Percentiles rank a stretch among this genome's conserved stretches.
Conservation (phyloP, 1,140 invertebrate species). For the Platyura marginata region DNA sequence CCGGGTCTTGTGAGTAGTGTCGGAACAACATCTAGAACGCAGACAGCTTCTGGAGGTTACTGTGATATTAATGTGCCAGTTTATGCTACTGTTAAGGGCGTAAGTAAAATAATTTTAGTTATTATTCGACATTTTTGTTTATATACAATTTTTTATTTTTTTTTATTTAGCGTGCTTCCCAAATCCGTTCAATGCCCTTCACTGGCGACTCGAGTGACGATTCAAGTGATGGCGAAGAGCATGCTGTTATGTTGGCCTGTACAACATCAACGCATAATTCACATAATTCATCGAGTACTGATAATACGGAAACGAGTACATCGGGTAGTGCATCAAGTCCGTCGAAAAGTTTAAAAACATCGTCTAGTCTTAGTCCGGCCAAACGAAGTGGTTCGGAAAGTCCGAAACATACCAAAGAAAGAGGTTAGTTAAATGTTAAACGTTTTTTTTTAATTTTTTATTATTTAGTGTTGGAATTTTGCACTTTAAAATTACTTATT, state of each 20-base stretch:
- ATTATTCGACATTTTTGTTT: neutral
- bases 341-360: conserved; percentile 68
- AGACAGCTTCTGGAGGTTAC: conserved; percentile 42
- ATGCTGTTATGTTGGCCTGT: conserved; percentile 22
- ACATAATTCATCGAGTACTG: conserved; percentile 25
- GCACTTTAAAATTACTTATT: too few relatives aligned
- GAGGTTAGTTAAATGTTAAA: too few relatives aligned
- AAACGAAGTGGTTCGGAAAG: conserved; percentile 67
- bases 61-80: conserved; percentile 82
- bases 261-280: conserved; percentile 24
- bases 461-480: too few relatives aligned
- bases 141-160: conserved; percentile 3
- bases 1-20: neutral
- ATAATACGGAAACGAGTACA: conserved; percentile 30
- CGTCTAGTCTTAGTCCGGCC: conserved; percentile 62
- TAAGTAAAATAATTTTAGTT: conserved; percentile 31
- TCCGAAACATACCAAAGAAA: conserved; percentile 18
- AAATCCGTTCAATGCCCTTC: conserved; percentile 89
- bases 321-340: conserved; percentile 53
- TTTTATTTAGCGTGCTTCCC: conserved; percentile 60
- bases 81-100: conserved; percentile 89
- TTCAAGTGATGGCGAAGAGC: conserved; percentile 77
- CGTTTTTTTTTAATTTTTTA: too few relatives aligned
- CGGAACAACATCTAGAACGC: conserved; percentile 23
- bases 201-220: conserved; percentile 89